phyloP scores from a whole-genome alignment of 2,113 vertebrate genomes.

The Brachypteracias leptosomus region DNA sequence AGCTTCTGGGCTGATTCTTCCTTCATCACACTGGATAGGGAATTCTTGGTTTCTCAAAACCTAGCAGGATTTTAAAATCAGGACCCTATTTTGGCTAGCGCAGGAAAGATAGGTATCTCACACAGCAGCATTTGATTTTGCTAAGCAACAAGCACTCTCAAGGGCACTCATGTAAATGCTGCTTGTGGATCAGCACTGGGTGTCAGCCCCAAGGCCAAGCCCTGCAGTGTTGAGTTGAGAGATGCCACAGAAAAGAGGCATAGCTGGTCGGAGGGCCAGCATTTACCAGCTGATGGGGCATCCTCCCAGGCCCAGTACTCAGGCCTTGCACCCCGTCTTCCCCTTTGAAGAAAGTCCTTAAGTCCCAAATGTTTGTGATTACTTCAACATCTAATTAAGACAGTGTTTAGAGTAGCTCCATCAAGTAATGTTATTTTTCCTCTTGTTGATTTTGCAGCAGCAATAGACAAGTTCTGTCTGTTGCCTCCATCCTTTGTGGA shows the following conservation, averaged over 20 bases:
- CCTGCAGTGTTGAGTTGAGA: neutral
- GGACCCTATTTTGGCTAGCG: neutral
- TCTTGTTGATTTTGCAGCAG: neutral
- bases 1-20: neutral
- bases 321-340: neutral
- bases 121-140: neutral
- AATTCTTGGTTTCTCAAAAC: neutral
- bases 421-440: neutral
- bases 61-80: neutral
- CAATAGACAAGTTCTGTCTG: neutral
- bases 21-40: neutral
- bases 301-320: rapidly evolving
- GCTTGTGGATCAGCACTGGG: neutral
- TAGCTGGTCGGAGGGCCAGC: rapidly evolving
- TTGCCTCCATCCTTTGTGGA: neutral
- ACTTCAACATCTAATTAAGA: neutral
- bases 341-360: neutral
- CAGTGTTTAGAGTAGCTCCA: neutral
- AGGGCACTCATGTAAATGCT: rapidly evolving
- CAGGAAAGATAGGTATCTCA: neutral
- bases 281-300: neutral
- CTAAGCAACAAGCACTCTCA: neutral
- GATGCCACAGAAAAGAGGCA: neutral
- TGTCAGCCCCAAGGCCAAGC: neutral
- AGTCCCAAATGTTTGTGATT: neutral